These are phyloP conservation scores for Nezara viridula DNA, from an alignment of 2,888 invertebrate species.

Conservation along the genomic window DNA sequence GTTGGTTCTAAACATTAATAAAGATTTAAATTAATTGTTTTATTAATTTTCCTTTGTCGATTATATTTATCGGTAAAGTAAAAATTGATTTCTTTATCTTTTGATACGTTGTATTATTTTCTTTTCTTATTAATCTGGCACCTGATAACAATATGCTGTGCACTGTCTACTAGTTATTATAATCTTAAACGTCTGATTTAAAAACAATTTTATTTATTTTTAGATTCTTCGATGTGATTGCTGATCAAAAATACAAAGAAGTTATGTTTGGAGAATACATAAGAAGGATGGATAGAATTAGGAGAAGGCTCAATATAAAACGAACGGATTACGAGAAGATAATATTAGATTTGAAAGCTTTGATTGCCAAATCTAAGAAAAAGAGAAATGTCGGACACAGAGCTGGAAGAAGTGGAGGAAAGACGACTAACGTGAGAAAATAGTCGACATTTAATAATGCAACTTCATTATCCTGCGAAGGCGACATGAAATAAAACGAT, in stretches of 20 bases:
- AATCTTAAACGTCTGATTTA: neutral
- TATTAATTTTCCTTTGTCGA: too few relatives aligned
- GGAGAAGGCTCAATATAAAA: neutral
- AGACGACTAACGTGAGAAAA: neutral
- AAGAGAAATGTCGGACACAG: neutral
- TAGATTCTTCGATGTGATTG: neutral
- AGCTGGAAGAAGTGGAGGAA: neutral
- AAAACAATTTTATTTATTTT: neutral
- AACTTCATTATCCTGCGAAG: neutral
- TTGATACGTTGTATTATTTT: too few relatives aligned
- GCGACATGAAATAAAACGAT: too few relatives aligned
- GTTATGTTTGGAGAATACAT: neutral
- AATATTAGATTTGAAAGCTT: neutral
- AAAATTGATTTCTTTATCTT: too few relatives aligned
- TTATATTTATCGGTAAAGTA: too few relatives aligned
- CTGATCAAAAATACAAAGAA: neutral
- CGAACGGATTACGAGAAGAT: neutral
- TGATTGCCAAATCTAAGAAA: neutral
- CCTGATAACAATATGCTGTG: too few relatives aligned
- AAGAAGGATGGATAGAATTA: neutral
- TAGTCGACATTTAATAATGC: neutral
- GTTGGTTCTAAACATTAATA: too few relatives aligned
- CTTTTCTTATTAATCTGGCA: too few relatives aligned
- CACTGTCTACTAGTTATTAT: too few relatives aligned
- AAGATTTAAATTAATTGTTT: too few relatives aligned